Conservation (phyloP, 1,140 invertebrate species). For the Hypsibius dujardini region DNA sequence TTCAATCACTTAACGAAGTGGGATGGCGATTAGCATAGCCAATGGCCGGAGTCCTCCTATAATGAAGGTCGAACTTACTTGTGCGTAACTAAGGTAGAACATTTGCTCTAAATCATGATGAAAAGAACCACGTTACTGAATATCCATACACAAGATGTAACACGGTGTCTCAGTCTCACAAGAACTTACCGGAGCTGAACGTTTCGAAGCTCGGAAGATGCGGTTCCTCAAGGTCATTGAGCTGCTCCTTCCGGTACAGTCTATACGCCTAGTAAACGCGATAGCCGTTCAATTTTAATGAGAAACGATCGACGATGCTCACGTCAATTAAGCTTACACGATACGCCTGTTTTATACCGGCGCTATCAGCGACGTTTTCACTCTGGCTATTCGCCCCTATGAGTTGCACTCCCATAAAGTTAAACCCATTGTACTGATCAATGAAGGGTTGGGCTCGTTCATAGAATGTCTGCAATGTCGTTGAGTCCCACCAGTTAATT, state of each 20-base stretch:
- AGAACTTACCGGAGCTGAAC: not conserved
- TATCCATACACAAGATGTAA: no score
- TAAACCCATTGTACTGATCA: constrained; percentile 64
- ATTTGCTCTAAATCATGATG: not conserved
- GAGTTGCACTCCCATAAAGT: constrained; percentile 28
- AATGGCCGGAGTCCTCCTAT: no score
- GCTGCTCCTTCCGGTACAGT: not conserved
- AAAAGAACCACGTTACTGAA: no score
- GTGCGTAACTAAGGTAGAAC: constrained; percentile 11
- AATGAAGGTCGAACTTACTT: no score
- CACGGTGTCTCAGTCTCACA: no score
- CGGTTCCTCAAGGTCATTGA: not conserved
- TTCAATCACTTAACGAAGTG: no score
- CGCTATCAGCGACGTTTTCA: constrained; percentile 82
- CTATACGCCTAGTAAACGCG: not conserved
- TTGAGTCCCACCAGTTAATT: constrained; percentile 63
- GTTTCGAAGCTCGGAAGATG: not conserved
- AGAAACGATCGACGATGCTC: no score
- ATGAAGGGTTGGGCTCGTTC: constrained; percentile 65
- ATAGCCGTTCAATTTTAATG: no score
- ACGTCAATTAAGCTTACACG: constrained; percentile 35
- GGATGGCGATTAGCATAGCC: no score
- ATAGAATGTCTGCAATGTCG: constrained; percentile 53
- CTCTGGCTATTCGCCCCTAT: constrained; percentile 60
- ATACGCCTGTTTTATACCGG: constrained; percentile 71